Base-by-base conservation (phyloP, 2,113 vertebrate species). In the Telmatochromis sp. region DNA sequence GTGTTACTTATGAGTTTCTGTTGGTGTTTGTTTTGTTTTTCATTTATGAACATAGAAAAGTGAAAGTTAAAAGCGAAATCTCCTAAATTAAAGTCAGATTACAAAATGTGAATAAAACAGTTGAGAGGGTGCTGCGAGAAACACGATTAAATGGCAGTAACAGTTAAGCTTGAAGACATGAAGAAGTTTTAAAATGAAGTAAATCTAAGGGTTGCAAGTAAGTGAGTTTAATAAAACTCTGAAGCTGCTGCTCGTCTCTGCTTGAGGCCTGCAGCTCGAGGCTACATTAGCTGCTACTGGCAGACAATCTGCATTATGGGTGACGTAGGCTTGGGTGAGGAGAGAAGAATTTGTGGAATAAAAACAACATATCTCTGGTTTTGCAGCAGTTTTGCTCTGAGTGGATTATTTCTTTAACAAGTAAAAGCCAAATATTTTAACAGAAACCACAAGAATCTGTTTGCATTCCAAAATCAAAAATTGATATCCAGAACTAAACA, bases 381-480 rank as follows among this genome's bases (percentile, higher is more conserved):
- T 31, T 78, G 45, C 9, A 31, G 71, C 23, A 78, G 42, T 50
- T 50, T 31, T 50, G 42, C 14, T 47, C 23, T 26, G 33, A 45
- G 23, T 81, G 8, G 9, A 58, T 35, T 17, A 3, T 4, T 47
- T 23, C 55, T 51, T 45, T 33, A 28, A 23, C 31, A 21, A 88
- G 31, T 26, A 80, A 53, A 10, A 82, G 51, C 23, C 65, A 75
- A 81, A 45, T 81, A 54, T 81, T 86, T 81, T 80, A 80, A 47
- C 55, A 19, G 54, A 78, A 78, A 33, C 26, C 15, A n/a, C 23
- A 81, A 31, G 53, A 47, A 93, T 84, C 23, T 35, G 84, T 78
- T 90, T 87, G 94, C 93, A 93, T 95, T 95, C 94, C 94, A 86
- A 89, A 91, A 86, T 31, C 45, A 53, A 87, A n/a, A 21, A 57